These are phyloP conservation scores for Ceraclea dissimilis DNA, from an alignment of 2,888 invertebrate species.

Conservation along the genomic window DNA sequence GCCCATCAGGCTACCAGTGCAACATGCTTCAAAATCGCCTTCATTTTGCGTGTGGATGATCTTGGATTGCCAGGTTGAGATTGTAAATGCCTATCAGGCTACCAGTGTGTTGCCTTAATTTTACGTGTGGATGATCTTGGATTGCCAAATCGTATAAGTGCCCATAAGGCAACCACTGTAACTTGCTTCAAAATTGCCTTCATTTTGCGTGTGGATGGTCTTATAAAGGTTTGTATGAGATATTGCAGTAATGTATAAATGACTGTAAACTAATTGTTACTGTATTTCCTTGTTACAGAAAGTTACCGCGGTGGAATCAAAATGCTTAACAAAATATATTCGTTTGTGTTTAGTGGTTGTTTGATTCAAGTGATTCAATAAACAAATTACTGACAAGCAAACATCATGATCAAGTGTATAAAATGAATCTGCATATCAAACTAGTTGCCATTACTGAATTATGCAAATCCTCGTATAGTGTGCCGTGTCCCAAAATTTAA, in stretches of 20 bases:
- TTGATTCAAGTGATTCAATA: too few relatives aligned
- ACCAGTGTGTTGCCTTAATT: too few relatives aligned
- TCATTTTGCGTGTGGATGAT: not conserved
- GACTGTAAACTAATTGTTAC: not conserved
- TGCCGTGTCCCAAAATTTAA: not conserved
- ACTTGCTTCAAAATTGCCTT: not conserved
- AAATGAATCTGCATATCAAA: not conserved
- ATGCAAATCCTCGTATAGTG: not conserved
- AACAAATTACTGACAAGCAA: not conserved
- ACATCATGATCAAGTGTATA: not conserved
- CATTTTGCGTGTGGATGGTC: not conserved
- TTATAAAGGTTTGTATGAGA: too few relatives aligned
- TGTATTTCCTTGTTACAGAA: not conserved
- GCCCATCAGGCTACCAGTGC: too few relatives aligned
- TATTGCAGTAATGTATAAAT: too few relatives aligned
- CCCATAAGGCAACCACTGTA: not conserved
- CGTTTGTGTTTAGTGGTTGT: not conserved
- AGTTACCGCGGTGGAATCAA: not conserved
- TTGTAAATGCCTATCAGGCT: not conserved
- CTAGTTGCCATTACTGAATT: not conserved
- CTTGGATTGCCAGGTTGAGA: constrained; percentile 10
- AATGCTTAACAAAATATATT: not conserved
- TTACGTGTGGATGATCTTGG: too few relatives aligned
- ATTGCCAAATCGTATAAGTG: constrained; percentile 5
- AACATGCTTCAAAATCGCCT: too few relatives aligned